Conservation (phyloP, 2,888 invertebrate genomes). For the Platynereis dumerilii region DNA sequence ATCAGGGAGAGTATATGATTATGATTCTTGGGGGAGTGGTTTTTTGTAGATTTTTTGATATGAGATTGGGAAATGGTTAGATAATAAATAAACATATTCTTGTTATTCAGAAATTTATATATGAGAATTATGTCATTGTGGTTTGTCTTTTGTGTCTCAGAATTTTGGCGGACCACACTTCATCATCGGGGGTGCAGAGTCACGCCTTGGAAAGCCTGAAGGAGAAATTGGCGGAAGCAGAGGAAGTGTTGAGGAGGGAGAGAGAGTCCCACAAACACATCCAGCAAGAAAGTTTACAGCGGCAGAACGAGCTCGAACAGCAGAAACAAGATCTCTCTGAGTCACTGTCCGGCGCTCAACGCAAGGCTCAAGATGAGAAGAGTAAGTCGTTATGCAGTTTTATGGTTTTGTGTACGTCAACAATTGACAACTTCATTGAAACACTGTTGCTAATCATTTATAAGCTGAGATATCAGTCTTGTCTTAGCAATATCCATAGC, state of each 20-base stretch:
- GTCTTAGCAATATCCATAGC: too few species aligned
- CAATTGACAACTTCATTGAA: neutral
- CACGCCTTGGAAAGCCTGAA: constrained; percentile 63
- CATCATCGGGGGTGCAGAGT: constrained; percentile 63
- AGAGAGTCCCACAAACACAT: constrained; percentile 49
- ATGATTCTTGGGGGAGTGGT: too few species aligned
- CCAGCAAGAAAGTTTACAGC: constrained; percentile 57
- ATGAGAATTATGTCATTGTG: too few species aligned
- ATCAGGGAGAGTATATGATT: too few species aligned
- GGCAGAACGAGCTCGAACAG: constrained; percentile 63
- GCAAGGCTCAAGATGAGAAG: constrained; percentile 59
- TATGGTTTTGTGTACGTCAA: neutral
- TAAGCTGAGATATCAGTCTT: too few species aligned
- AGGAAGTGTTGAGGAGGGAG: constrained; percentile 62
- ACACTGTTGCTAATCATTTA: too few species aligned
- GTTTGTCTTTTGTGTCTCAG: constrained; percentile 44
- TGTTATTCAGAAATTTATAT: too few species aligned
- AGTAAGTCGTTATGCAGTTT: too few species aligned
- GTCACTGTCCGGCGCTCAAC: constrained; percentile 55
- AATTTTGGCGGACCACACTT: constrained; percentile 64
- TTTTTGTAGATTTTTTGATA: too few species aligned
- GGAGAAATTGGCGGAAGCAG: constrained; percentile 64
- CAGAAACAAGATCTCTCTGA: constrained; percentile 65
- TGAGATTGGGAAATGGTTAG: too few species aligned
- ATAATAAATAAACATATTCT: too few species aligned